Base-by-base conservation (phyloP, 2,888 invertebrate genomes). In the Phyllotreta striolata region DNA sequence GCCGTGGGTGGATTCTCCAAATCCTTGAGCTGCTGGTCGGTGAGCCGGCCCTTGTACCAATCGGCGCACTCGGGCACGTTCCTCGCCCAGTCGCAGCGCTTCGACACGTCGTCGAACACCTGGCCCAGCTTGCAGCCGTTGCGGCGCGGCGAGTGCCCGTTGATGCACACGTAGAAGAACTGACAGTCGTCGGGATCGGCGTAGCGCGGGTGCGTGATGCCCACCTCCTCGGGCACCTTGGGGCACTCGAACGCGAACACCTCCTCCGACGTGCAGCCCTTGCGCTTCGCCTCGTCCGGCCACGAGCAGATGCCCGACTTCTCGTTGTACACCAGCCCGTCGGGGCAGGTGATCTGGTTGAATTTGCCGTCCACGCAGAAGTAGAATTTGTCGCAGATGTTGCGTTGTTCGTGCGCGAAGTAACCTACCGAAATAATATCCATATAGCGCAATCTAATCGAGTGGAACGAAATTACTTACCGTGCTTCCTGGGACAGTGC, bases 101-200 rank as follows among this genome's bases (percentile, higher is more conserved):
- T 90, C 63, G 84, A 85, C 7, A 85, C 86, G 60, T 94, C 93
- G 76, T 95, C 93, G 81, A 95, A 96, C 7, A 91, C 96, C 80
- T 93, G 93, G 1, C 95, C 95, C 34, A 92, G 85, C 80, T 91
- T 92, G 83, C 95, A 96, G 12, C 95, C 95, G 70, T 91, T 93
- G 63, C 94, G 86, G 13, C 95, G 85, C 0, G 95, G 94, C 0
- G 89, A 87, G 71, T 91, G 88, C 0, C 95, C 95, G 76, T 95
- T 94, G 72, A 95, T 92, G 80, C 95, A 95, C 7, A 95, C 94
- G 81, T 93, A 95, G 85, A 95, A 95, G 84, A 86, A 95, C 82
- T 94, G 95, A 73, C 95, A 95, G 79, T 95, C 94, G 12, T 92
- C 91, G 9, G 91, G 90, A 80, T 95, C 95, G 0, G 94, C 88